Conservation (phyloP, 1,140 invertebrate genomes). For the Diabrotica virgifera region DNA sequence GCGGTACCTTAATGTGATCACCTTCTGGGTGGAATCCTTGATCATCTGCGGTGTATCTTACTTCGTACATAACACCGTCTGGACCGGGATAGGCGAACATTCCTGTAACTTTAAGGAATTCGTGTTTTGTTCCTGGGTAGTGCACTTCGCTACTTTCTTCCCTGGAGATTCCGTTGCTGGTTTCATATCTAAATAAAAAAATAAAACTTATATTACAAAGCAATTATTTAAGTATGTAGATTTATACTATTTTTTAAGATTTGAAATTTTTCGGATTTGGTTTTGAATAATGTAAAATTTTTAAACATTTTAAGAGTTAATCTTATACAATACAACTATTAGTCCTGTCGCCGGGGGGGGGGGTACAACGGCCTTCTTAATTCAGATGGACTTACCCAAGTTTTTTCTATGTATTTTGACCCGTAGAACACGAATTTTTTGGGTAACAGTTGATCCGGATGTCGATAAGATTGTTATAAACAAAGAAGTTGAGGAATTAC, state of each 20-base stretch:
- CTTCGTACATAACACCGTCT: conserved; percentile 55
- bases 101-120: conserved; percentile 42
- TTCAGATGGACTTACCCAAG: too few species aligned
- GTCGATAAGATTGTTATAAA: too few species aligned
- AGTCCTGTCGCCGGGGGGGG: too few species aligned
- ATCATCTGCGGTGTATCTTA: conserved; percentile 58
- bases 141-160: conserved; percentile 61
- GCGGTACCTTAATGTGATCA: conserved; percentile 45
- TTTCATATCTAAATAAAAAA: conserved; percentile 56
- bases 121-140: conserved; percentile 52
- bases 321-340: too few species aligned
- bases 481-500: too few species aligned
- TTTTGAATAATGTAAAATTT: too few species aligned
- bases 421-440: too few species aligned
- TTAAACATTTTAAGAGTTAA: too few species aligned
- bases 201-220: neutral
- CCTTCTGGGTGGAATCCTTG: conserved; percentile 55
- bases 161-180: conserved; percentile 63
- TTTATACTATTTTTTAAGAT: neutral
- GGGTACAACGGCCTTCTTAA: too few species aligned
- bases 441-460: too few species aligned
- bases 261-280: too few species aligned
- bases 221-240: neutral
- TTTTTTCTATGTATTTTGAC: too few species aligned
- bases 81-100: conserved; percentile 57